Evolutionary conservation across 2,888 invertebrate species (phyloP).

Genomic region (Prosopocoilus inquinatus): DNA sequence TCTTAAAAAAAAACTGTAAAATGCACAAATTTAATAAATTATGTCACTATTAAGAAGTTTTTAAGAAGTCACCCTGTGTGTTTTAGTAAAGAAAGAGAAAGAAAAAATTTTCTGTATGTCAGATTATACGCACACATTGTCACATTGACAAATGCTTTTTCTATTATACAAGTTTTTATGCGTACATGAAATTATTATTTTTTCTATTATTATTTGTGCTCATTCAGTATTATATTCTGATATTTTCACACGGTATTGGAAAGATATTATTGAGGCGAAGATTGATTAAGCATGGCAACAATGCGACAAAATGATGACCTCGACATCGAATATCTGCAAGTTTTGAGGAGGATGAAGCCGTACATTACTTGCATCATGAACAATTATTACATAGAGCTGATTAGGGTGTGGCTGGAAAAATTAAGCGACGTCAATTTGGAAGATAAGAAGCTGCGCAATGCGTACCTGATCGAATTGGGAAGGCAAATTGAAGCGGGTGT

Average conservation of each 20-base stretch:
- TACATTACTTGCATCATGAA: constrained; percentile 34
- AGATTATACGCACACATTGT: background rate
- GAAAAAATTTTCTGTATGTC: background rate
- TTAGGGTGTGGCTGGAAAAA: constrained; percentile 33
- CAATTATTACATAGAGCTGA: constrained; percentile 27
- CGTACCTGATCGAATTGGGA: constrained; percentile 28
- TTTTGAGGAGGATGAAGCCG: constrained; percentile 31
- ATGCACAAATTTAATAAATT: constrained; percentile 4
- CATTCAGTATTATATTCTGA: constrained; percentile 4
- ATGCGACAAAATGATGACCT: constrained; percentile 20
- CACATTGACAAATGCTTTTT: background rate
- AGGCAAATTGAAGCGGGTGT: constrained; percentile 31
- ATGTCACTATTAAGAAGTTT: background rate
- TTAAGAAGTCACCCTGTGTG: background rate
- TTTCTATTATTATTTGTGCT: constrained; percentile 6
- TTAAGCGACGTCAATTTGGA: constrained; percentile 23
- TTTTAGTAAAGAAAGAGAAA: too few relatives aligned
- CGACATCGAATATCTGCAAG: constrained; percentile 31
- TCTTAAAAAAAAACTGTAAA: background rate
- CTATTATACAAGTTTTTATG: constrained; percentile 10
- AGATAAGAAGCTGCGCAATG: constrained; percentile 29
- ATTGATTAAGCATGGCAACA: constrained; percentile 6
- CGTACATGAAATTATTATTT: constrained; percentile 8
- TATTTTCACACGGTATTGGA: constrained; percentile 6
- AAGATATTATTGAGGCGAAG: constrained; percentile 6